Evolutionary conservation across 2,888 invertebrate genomes (phyloP).

Genomic region (Sialis lutaria): DNA sequence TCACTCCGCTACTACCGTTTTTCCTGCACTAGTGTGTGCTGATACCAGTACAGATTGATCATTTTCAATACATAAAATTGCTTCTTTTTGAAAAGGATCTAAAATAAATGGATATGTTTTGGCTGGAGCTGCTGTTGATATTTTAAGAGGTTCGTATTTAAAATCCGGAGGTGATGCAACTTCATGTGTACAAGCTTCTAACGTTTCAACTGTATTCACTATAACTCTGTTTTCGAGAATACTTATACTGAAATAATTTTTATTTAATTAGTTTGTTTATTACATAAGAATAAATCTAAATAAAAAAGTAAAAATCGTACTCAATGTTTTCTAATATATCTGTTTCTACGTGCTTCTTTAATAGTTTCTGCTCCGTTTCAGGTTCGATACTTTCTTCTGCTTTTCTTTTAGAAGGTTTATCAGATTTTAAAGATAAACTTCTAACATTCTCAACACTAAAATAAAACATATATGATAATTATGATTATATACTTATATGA

Average conservation of each 20-base stretch:
- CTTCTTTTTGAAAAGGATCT: conserved; percentile 97
- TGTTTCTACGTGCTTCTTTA: background rate
- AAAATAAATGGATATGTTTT: conserved; percentile 88
- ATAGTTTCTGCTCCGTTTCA: background rate
- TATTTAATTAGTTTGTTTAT: background rate
- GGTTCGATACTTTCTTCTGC: background rate
- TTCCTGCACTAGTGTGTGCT: conserved; percentile 98
- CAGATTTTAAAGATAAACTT: background rate
- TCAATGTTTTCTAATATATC: background rate
- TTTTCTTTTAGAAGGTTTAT: background rate
- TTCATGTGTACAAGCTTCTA: conserved; percentile 91
- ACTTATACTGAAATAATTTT: conserved; percentile 38
- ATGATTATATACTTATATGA: too few relatives aligned
- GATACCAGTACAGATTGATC: conserved; percentile 96
- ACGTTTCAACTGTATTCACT: conserved; percentile 75
- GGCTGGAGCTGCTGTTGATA: conserved; percentile 50
- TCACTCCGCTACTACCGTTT: conserved; percentile 98
- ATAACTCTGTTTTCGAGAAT: conserved; percentile 65
- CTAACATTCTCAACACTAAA: too few relatives aligned
- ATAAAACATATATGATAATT: too few relatives aligned
- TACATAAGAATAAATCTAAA: background rate
- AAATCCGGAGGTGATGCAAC: conserved; percentile 84
- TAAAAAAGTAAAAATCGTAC: background rate
- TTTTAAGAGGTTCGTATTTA: conserved; percentile 47
- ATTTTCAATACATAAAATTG: conserved; percentile 92